Percentiles rank a stretch among this genome's conserved stretches.
Conservation (phyloP, 1,140 invertebrate genomes). For the Cherax quadricarinatus region DNA sequence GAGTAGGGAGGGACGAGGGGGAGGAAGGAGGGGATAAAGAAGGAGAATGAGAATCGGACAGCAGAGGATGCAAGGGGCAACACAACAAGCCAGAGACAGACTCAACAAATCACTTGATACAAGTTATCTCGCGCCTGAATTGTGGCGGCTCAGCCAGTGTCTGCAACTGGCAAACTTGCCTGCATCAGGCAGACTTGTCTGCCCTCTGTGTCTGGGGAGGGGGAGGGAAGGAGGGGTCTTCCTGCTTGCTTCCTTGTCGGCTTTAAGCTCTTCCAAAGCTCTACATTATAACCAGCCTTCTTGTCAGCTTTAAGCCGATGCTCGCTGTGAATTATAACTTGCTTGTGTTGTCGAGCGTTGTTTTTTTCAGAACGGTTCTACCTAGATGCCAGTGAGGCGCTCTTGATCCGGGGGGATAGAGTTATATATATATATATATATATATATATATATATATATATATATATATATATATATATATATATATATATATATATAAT, state of each 20-base stretch:
- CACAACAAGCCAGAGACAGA: no score
- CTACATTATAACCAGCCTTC: no score
- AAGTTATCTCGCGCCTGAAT: no score
- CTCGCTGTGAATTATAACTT: no score
- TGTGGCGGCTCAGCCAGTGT: no score
- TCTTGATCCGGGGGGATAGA: no score
- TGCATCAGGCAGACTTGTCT: neutral
- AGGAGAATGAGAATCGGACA: neutral
- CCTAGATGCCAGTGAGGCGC: no score
- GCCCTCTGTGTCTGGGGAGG: neutral
- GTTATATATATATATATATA: neutral
- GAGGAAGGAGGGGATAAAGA: neutral
- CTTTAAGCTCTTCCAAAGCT: neutral
- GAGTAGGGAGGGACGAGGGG: neutral
- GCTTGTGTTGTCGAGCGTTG: no score
- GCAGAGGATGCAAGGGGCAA: no score
- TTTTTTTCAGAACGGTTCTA: no score
- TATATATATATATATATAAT: constrained; percentile 33
- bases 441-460: constrained; percentile 30
- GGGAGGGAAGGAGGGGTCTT: neutral
- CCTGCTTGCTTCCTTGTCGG: neutral
- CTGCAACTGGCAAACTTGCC: neutral
- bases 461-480: constrained; percentile 30
- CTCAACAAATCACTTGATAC: no score
- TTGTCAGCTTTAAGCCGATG: no score